phyloP scores from a whole-genome alignment of 2,888 invertebrate species.

The Morpho achilles region DNA sequence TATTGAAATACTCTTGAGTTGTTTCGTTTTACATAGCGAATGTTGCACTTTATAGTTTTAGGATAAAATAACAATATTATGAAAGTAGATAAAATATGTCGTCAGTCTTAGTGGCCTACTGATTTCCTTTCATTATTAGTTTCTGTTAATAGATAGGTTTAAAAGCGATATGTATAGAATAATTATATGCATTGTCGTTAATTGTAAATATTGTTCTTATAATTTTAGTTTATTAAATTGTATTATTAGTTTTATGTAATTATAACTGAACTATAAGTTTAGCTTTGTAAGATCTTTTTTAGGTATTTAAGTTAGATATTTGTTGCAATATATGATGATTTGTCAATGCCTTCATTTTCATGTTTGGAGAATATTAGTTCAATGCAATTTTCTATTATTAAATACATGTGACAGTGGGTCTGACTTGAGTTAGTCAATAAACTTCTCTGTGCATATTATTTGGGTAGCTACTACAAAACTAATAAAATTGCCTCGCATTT shows the following conservation, averaged over 20 bases:
- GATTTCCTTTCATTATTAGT: constrained; percentile 65
- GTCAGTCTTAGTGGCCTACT: constrained; percentile 70
- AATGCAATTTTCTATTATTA: constrained; percentile 38
- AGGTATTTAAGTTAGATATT: constrained; percentile 68
- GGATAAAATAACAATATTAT: constrained; percentile 64
- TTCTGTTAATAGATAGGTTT: constrained; percentile 75
- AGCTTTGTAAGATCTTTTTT: constrained; percentile 65
- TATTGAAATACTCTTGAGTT: constrained; percentile 73
- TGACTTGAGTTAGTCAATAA: constrained; percentile 36
- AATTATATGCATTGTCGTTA: constrained; percentile 61
- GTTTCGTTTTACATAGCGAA: constrained; percentile 70
- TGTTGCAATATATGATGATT: constrained; percentile 59
- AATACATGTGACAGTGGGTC: constrained; percentile 71
- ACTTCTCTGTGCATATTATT: constrained; percentile 52
- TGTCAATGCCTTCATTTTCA: constrained; percentile 36
- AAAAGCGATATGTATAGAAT: constrained; percentile 70
- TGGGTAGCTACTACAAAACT: constrained; percentile 53
- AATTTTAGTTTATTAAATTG: constrained; percentile 69
- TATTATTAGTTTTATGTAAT: constrained; percentile 67
- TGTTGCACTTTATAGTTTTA: constrained; percentile 74
- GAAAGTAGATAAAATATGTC: constrained; percentile 68
- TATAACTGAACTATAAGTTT: constrained; percentile 51
- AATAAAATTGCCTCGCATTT: constrained; percentile 78
- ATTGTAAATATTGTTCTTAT: constrained; percentile 75
- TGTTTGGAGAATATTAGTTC: constrained; percentile 37